phyloP scores from a whole-genome alignment of 2,888 invertebrate species.

The Microctonus aethiopoides region DNA sequence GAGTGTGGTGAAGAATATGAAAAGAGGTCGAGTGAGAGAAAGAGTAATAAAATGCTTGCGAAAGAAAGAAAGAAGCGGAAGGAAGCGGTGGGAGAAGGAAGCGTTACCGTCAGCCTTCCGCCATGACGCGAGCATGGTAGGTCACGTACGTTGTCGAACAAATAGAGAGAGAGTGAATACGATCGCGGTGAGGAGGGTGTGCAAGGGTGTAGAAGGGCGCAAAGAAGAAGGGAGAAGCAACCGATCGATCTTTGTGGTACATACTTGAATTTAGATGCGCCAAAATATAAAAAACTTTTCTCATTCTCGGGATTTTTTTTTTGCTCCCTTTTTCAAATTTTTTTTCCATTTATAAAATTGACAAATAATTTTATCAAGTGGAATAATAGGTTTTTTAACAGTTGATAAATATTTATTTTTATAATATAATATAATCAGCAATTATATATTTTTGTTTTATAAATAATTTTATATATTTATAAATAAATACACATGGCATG shows the following conservation, averaged over 20 bases:
- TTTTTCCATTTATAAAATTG: no score
- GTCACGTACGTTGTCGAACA: constrained; percentile 41
- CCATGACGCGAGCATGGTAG: constrained; percentile 43
- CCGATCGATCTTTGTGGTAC: constrained; percentile 39
- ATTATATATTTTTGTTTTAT: neutral
- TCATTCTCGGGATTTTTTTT: no score
- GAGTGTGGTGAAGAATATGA: constrained; percentile 9
- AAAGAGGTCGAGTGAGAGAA: neutral
- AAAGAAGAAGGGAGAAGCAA: neutral
- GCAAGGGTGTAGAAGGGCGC: neutral
- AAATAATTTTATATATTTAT: neutral
- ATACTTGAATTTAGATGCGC: no score
- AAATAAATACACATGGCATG: neutral
- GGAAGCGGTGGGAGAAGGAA: constrained; percentile 34
- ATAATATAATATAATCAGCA: no score
- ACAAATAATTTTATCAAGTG: no score
- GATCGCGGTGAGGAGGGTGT: neutral
- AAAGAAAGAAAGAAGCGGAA: constrained; percentile 21
- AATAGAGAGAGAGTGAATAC: constrained; percentile 10
- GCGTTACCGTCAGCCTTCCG: constrained; percentile 37
- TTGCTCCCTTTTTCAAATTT: no score
- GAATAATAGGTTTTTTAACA: no score
- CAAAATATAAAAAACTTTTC: neutral
- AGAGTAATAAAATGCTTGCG: neutral
- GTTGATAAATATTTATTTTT: no score